Evolutionary conservation across 2,888 invertebrate genomes (phyloP), one percentile per base, ranked within the genome.

Genomic region (Drosophila formosana): DNA sequence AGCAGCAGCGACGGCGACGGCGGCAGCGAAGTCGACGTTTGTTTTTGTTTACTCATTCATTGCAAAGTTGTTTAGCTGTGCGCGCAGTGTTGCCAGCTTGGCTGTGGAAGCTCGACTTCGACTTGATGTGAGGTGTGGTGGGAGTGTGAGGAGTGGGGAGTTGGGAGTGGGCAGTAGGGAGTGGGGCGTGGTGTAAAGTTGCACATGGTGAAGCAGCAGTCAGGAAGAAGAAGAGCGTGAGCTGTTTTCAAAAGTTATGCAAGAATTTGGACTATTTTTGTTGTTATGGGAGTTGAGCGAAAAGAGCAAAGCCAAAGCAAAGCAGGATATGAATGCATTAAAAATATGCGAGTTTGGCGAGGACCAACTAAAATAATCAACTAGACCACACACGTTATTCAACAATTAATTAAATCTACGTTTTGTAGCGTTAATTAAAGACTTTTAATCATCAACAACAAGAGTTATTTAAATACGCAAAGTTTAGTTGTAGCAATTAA

Each of bases 41-140:
- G 85, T 78, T 84, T 83, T 87, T 89, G 87, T 87, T 78, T 82
- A 83, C 80, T 87, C 79, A 87, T 89, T 89, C 82, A 87, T 84
- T 77, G 80, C 78, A 79, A 82, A 85, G 88, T 82, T 88, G 81
- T 82, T 85, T 86, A 83, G 75, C 74, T 79, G 72, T 71, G 67
- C 79, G 77, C 82, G 78, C 73, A 83, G 70, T 34, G 78, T 71
- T 79, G 79, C 78, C 79, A 79, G 70, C 70, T 43, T 55, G 75
- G 39, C 67, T 65, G 52, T 65, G 52, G 46, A 75, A 66, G 62
- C 66, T 55, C 39, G 53, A 28, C n/a, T 53, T 51, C 49, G 25
- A 18, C 18, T 32, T 53, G 43, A n/a, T 46, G 60, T 23, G 34
- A 41, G 50, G 28, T 55, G 69, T 30, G 6, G 4, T 2, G 5